Percentiles rank a stretch among this genome's conserved stretches.
phyloP scores from a whole-genome alignment of 35 echinoderm and acorn worm genomes.

The Apostichopus japonicus region DNA sequence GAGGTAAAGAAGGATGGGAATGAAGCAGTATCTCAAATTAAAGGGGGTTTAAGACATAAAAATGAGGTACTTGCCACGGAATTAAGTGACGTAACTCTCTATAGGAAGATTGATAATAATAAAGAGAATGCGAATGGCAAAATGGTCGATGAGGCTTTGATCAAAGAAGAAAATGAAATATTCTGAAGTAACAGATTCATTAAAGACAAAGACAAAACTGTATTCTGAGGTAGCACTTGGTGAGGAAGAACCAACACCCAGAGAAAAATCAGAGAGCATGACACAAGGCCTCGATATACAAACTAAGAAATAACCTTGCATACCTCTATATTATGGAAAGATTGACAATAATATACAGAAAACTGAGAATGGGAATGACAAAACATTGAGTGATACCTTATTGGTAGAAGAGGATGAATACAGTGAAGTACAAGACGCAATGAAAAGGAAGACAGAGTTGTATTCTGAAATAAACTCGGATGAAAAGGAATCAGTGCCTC shows the following conservation, averaged over 20 bases:
- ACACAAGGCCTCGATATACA: not conserved
- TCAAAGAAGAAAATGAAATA: not conserved
- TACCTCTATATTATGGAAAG: not conserved
- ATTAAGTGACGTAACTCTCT: not conserved
- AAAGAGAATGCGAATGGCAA: not conserved
- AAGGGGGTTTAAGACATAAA: not conserved
- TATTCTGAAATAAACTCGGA: not conserved
- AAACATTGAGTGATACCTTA: too few relatives aligned
- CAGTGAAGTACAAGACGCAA: not conserved
- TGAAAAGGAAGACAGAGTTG: not conserved
- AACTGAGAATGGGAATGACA: not conserved
- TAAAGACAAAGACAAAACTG: not conserved
- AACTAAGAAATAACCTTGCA: not conserved
- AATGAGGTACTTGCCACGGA: not conserved
- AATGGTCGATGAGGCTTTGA: too few relatives aligned
- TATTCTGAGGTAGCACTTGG: not conserved
- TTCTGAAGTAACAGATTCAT: not conserved
- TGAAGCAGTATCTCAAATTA: too few relatives aligned
- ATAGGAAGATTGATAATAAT: not conserved
- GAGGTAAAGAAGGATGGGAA: not conserved
- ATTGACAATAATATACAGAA: not conserved
- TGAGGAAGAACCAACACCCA: not conserved
- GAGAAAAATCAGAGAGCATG: not conserved
- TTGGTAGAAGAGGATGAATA: not conserved
- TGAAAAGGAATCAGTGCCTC: not conserved